Evolutionary conservation across 2,888 invertebrate species (phyloP), one percentile per base, ranked within the genome.

Genomic region (Portevinia maculata): DNA sequence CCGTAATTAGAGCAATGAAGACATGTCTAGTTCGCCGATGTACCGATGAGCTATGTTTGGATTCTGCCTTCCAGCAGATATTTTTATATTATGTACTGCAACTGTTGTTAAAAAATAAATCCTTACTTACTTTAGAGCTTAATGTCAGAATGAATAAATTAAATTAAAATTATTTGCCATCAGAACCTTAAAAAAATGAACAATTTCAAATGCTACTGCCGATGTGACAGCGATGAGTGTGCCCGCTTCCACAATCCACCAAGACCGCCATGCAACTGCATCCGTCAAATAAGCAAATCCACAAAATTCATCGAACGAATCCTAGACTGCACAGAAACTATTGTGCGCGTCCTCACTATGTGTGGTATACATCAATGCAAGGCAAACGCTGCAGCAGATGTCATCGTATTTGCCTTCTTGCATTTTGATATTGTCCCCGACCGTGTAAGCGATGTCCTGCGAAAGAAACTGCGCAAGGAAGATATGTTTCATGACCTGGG

Each of bases 361-460:
- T 90, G 90, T 46, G 90, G 89, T 4, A 84, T 89, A 78, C 90
- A 89, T 67, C 90, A 90, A 67, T 90, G 90, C 69, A 89, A 89
- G 73, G 89, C 90, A 9, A 89, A 89, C 64, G 87, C 88, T 0
- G 87, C 90, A 0, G 85, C 88, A 6, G 89, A 90, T 55, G 87
- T 90, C 19, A 87, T 86, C 7, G 87, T 88, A 0, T 90, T 89
- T 24, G 86, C 88, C 1, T 90, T 89, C 30, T 81, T 90, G 50
- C 89, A 89, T 46, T 89, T 87, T 57, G 90, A 90, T 57, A 87
- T 90, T 84, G 89, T 90, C 1, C 88, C 88, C 37, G 89, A 90
- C 46, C 87, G 88, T 52, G 83, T 89, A 4, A 87, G 89, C 13
- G 86, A 87, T 4, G 86, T 85, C 1, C 87, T 89, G 1, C 86